phyloP scores from a whole-genome alignment of 2,888 invertebrate genomes.

The Bhutanitis thaidina region DNA sequence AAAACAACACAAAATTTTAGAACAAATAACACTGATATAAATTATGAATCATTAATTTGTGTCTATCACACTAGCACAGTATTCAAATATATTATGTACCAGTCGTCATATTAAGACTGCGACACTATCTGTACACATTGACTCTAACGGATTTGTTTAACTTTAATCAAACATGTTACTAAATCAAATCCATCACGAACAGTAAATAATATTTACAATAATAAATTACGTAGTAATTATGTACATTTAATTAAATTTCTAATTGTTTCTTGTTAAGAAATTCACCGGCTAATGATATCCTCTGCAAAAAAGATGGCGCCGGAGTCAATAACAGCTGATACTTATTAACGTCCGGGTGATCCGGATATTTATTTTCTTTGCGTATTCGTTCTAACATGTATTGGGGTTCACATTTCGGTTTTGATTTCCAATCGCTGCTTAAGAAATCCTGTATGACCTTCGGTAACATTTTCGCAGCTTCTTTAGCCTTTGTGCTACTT shows the following conservation, averaged over 20 bases:
- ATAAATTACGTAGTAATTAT: neutral
- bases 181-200: no score
- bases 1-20: constrained; percentile 21
- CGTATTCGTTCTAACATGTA: constrained; percentile 85
- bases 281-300: constrained; percentile 89
- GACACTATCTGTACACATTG: no score
- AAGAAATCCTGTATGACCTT: constrained; percentile 80
- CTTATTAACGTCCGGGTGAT: constrained; percentile 79
- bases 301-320: constrained; percentile 88
- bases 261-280: constrained; percentile 77
- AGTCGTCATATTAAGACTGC: no score
- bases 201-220: no score
- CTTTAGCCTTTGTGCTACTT: constrained; percentile 55
- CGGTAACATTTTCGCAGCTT: constrained; percentile 68
- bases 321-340: constrained; percentile 88
- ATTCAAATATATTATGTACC: no score
- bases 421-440: constrained; percentile 69
- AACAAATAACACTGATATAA: constrained; percentile 2
- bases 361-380: constrained; percentile 79
- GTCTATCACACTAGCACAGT: no score
- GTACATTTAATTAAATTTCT: constrained; percentile 38
- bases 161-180: no score
- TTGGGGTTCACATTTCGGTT: constrained; percentile 85
- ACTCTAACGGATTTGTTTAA: no score
- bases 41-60: neutral